phyloP scores from a whole-genome alignment of 1,140 invertebrate species.

The Maconellicoccus hirsutus region DNA sequence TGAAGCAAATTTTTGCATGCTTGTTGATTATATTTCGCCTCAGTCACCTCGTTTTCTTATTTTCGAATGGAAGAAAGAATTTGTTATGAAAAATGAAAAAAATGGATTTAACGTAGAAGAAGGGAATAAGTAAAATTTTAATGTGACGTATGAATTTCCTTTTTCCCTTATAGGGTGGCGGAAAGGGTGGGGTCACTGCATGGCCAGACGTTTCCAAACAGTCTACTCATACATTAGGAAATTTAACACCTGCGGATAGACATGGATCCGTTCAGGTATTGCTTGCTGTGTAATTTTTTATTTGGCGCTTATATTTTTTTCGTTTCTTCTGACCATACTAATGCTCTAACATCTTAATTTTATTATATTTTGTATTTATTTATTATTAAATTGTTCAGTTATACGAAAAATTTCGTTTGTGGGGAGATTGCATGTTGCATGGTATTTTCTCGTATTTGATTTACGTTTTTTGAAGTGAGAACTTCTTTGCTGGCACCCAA shows the following conservation, averaged over 20 bases:
- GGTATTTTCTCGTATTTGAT: too few relatives aligned
- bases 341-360: too few relatives aligned
- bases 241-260: constrained; percentile 80
- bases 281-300: constrained; percentile 5
- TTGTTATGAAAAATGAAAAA: too few relatives aligned
- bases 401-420: too few relatives aligned
- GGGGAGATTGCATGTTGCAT: too few relatives aligned
- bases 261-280: constrained; percentile 84
- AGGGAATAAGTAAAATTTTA: not conserved
- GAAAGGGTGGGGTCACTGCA: constrained; percentile 42
- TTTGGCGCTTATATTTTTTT: not conserved
- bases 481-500: too few relatives aligned
- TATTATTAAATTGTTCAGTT: too few relatives aligned
- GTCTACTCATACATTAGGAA: constrained; percentile 45
- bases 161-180: constrained; percentile 35
- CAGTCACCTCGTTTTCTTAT: not conserved
- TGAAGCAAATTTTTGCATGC: not conserved
- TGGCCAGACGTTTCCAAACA: constrained; percentile 48
- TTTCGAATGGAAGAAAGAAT: too few relatives aligned
- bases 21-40: not conserved
- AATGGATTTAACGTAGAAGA: not conserved
- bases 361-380: too few relatives aligned
- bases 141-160: not conserved
- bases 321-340: not conserved
- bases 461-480: too few relatives aligned